These are phyloP conservation scores for Sorex araneus DNA, from an alignment of 2,113 vertebrate genomes.

Conservation along the genomic window DNA sequence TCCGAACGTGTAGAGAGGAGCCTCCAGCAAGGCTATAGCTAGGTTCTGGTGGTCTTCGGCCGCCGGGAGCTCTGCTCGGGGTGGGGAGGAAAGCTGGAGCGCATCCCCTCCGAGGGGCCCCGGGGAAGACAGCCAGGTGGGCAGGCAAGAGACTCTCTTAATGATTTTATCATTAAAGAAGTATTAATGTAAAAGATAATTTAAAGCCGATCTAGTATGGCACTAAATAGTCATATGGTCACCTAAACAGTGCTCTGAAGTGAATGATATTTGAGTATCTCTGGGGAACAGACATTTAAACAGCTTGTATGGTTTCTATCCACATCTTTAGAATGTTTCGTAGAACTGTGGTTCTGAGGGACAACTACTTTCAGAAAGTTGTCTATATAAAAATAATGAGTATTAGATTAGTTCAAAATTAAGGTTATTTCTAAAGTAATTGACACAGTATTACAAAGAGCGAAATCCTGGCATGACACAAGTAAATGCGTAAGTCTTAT, in stretches of 20 bases:
- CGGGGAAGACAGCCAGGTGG: too few relatives aligned
- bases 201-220: not conserved
- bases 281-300: constrained; percentile 52
- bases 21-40: too few relatives aligned
- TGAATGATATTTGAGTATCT: not conserved
- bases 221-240: not conserved
- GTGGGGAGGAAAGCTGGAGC: too few relatives aligned
- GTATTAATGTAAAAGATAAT: not conserved
- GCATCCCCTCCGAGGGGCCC: too few relatives aligned
- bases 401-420: constrained; percentile 1
- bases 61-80: too few relatives aligned
- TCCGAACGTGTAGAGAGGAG: too few relatives aligned
- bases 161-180: not conserved
- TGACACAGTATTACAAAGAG: not conserved
- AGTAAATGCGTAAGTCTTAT: not conserved
- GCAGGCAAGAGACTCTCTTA: too few relatives aligned
- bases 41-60: too few relatives aligned
- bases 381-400: not conserved
- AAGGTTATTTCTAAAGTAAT: not conserved
- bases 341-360: not conserved
- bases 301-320: not conserved
- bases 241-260: not conserved
- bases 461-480: not conserved
- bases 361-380: constrained; percentile 25
- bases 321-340: not conserved